phyloP scores from a whole-genome alignment of 2,888 invertebrate genomes.

The Hypena proboscidalis region DNA sequence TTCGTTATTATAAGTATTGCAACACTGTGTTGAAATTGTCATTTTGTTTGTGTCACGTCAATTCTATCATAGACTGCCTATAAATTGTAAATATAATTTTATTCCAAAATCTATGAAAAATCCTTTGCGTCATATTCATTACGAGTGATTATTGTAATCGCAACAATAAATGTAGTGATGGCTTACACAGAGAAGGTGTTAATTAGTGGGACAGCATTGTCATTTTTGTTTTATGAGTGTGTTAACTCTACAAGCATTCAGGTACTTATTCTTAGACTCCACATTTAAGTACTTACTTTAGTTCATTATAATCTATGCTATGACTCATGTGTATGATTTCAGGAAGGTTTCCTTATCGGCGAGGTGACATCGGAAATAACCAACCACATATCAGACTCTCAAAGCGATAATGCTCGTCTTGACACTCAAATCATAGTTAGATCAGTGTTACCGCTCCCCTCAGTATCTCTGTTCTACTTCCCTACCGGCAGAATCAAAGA shows the following conservation, averaged over 20 bases:
- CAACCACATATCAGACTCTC: constrained; percentile 88
- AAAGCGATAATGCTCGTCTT: constrained; percentile 86
- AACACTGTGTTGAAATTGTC: too few relatives aligned
- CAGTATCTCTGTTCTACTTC: constrained; percentile 84
- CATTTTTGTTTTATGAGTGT: constrained; percentile 89
- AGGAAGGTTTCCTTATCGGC: constrained; percentile 88
- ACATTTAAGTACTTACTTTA: neutral
- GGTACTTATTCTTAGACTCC: constrained; percentile 57
- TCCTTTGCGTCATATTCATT: neutral
- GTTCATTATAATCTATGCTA: neutral
- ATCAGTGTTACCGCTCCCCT: constrained; percentile 86
- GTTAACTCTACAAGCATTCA: constrained; percentile 86
- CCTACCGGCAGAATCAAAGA: constrained; percentile 85
- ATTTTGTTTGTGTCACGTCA: too few relatives aligned
- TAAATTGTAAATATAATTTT: constrained; percentile 28
- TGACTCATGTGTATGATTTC: constrained; percentile 39
- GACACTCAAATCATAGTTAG: constrained; percentile 87
- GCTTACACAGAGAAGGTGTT: constrained; percentile 81
- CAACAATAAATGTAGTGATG: constrained; percentile 49
- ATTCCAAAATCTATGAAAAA: neutral
- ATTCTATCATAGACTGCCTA: neutral
- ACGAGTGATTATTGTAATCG: constrained; percentile 1
- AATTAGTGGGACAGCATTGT: constrained; percentile 87
- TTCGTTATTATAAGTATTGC: too few relatives aligned
- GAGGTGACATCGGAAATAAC: constrained; percentile 87